Conservation (phyloP, 37 sponge, comb jelly and placozoan species). For the Hexactinellida sp. region DNA sequence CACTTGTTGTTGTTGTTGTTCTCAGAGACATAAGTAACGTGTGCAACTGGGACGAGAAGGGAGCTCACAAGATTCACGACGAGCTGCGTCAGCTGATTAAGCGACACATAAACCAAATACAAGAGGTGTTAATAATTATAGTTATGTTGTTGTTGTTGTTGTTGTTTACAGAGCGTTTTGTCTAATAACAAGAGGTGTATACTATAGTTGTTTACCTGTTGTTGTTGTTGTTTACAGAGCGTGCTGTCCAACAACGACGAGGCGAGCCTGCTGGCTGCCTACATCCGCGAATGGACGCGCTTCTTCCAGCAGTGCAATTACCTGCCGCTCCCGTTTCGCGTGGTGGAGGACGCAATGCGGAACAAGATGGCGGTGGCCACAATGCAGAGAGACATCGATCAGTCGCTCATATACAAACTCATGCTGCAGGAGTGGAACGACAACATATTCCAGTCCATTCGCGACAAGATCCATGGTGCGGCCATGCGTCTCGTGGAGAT, state of each 20-base stretch:
- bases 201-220: no score
- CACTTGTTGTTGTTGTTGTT: no score
- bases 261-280: conserved; percentile 59
- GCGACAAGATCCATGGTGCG: conserved; percentile 42
- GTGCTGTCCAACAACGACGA: conserved; percentile 60
- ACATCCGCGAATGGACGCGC: conserved; percentile 74
- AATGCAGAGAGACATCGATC: background rate
- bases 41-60: conserved; percentile 84
- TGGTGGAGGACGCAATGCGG: background rate
- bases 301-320: conserved; percentile 75
- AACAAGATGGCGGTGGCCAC: conserved; percentile 9
- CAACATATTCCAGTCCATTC: conserved; percentile 46
- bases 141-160: no score
- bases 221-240: conserved; percentile 22
- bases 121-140: background rate
- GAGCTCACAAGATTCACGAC: conserved; percentile 47
- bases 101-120: background rate
- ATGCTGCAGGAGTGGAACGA: conserved; percentile 76
- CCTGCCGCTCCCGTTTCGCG: conserved; percentile 71
- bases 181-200: conserved; percentile 47
- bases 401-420: conserved; percentile 26
- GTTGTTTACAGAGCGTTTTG: conserved; percentile 33
- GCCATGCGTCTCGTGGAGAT: conserved; percentile 58
- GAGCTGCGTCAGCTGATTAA: conserved; percentile 27
- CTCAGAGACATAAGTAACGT: conserved; percentile 80